Base-by-base conservation (phyloP, 2,888 invertebrate species). In the Didymodactylos carnosus region DNA sequence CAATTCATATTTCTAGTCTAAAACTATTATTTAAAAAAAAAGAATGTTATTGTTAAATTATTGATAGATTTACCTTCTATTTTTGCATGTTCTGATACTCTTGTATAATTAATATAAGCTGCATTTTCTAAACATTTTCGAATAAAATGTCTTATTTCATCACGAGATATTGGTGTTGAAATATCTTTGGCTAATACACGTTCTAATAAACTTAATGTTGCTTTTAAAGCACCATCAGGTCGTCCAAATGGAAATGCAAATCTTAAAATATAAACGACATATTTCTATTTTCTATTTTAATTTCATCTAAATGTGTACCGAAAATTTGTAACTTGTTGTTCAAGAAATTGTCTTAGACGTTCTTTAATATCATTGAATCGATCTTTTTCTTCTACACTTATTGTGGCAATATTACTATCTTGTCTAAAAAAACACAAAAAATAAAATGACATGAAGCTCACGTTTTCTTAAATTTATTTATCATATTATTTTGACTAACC, bases 281-380 rank as follows among this genome's bases (percentile, higher is more conserved):
- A 39, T 14, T 14, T 46, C 8, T 49, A 19, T 73, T 75, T 29
- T 25, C 27, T 29, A 16, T 6, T 46, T n/a, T 46, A 73, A 6
- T 35, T 13, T 39, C 35, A n/a, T 53, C 46, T 29, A 5, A 25
- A 27, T 62, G 40, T 75, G 62, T 85, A 90, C 90, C 92, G 88
- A 87, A 99, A 99, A 87, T 98, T 94, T 39, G 97, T 98, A 80
- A 98, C 95, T 87, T 98, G 97, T 84, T 92, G 90, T 85, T 98
- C 97, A 78, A 98, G 86, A 77, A 97, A 86, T 79, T 91, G 88
- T 80, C 92, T 88, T 78, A 99, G 86, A 77, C 95, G 87, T 81
- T 97, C 95, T 84, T 97, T 97, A 81, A 98, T 92, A 83, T 94
- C 94, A 76, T 92, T 91, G 83, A 98, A 99, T 83, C 92, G 92